A percentile compares a stretch with the other conserved stretches of the same genome.
phyloP scores from a whole-genome alignment of 2,888 invertebrate species.

The Gastrophysa polygoni region DNA sequence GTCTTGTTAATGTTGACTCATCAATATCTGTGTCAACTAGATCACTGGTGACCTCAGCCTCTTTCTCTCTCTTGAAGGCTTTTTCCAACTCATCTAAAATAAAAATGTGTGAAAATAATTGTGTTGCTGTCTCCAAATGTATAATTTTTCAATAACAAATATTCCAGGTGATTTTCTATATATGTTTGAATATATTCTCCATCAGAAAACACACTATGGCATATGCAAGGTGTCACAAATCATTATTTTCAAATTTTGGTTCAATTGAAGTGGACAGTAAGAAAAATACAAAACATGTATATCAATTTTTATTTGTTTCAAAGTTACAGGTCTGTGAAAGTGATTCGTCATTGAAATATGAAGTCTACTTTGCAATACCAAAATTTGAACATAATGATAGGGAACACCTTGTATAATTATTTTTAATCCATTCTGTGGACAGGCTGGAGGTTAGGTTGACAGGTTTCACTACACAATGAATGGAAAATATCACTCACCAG shows the following conservation, averaged over 20 bases:
- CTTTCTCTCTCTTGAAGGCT: slow-evolving; percentile 2
- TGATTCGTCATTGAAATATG: no score
- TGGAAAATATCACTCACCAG: slow-evolving; percentile 4
- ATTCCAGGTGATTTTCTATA: not conserved
- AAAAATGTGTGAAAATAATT: not conserved
- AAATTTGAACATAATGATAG: no score
- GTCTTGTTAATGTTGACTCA: not conserved
- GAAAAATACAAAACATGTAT: no score
- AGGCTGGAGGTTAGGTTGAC: not conserved
- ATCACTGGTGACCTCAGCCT: slow-evolving; percentile 4
- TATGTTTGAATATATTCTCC: not conserved
- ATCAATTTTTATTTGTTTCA: no score
- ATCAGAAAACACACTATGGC: no score
- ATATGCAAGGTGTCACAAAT: no score
- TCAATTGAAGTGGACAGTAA: no score
- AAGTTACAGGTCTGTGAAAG: no score
- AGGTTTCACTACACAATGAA: not conserved
- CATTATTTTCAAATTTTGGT: no score
- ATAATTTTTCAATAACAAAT: not conserved
- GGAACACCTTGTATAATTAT: no score
- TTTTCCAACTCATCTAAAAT: slow-evolving; percentile 10
- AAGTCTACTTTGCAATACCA: no score
- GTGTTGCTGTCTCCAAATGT: not conserved
- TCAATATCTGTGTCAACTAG: slow-evolving; percentile 7
- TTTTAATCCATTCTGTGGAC: no score